These are phyloP conservation scores for Drosophila recens DNA, from an alignment of 2,888 invertebrate genomes.

Conservation along the genomic window DNA sequence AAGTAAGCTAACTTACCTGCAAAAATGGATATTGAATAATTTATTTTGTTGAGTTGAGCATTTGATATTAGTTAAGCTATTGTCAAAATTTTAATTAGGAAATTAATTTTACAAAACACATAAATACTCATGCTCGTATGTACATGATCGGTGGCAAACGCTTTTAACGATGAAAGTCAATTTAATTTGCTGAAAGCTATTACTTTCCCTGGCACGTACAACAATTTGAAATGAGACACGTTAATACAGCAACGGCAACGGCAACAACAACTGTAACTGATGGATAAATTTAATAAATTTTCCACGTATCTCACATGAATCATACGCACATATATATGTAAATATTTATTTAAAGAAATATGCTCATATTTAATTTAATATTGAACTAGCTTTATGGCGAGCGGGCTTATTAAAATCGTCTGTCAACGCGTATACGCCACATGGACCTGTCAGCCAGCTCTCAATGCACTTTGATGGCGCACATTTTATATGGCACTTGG, in stretches of 20 bases:
- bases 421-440: slow-evolving; percentile 54
- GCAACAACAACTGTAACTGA: slow-evolving; percentile 47
- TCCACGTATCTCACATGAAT: slow-evolving; percentile 49
- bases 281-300: slow-evolving; percentile 68
- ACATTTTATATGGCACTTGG: slow-evolving; percentile 1
- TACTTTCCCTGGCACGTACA: slow-evolving; percentile 67
- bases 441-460: slow-evolving; percentile 22
- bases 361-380: slow-evolving; percentile 14
- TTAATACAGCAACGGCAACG: slow-evolving; percentile 47
- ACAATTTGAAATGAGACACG: slow-evolving; percentile 71
- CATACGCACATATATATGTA: slow-evolving; percentile 12
- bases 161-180: slow-evolving; percentile 57
- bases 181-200: slow-evolving; percentile 75
- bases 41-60: background rate
- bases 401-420: slow-evolving; percentile 44
- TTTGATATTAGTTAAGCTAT: slow-evolving; percentile 12
- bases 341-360: slow-evolving; percentile 7
- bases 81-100: slow-evolving; percentile 35
- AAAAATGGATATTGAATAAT: slow-evolving; percentile 19
- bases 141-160: slow-evolving; percentile 1
- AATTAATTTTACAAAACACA: slow-evolving; percentile 12
- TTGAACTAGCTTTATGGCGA: slow-evolving; percentile 7
- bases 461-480: slow-evolving; percentile 14
- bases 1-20: slow-evolving; percentile 45
- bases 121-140: background rate